A percentile compares a stretch with the other conserved stretches of the same genome.
phyloP scores from a whole-genome alignment of 2,888 invertebrate species.

The Spisula solida region DNA sequence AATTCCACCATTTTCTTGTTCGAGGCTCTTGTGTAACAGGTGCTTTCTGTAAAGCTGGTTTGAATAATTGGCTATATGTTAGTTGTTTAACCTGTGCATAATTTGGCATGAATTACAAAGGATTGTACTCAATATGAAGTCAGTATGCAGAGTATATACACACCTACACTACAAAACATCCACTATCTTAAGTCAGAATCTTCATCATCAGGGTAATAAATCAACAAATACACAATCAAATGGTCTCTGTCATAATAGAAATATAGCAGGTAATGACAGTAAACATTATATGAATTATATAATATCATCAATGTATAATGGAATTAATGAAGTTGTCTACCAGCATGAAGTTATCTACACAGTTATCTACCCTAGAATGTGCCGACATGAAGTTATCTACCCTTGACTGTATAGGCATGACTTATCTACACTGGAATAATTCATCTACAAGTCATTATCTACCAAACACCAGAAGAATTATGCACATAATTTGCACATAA shows the following conservation, averaged over 20 bases:
- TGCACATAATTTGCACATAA: background rate
- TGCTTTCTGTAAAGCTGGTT: slow-evolving; percentile 10
- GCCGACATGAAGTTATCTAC: no score
- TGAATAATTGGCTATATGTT: slow-evolving; percentile 27
- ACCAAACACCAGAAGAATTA: background rate
- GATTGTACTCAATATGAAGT: background rate
- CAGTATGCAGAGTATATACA: background rate
- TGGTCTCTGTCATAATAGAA: background rate
- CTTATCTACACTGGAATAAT: no score
- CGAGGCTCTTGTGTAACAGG: background rate
- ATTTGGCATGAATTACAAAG: slow-evolving; percentile 26
- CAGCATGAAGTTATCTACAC: no score
- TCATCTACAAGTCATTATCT: no score
- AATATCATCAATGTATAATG: no score
- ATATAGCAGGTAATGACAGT: background rate
- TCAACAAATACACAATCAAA: background rate
- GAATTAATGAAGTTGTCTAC: no score
- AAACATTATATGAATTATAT: no score
- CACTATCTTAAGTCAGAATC: background rate
- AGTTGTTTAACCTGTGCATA: slow-evolving; percentile 29
- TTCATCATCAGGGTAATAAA: background rate
- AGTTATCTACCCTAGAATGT: no score
- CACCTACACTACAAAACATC: background rate
- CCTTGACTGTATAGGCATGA: no score
- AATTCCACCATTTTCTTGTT: background rate